These are phyloP conservation scores for Coelogynopora nodosa DNA, from an alignment of 2,888 invertebrate species.

Conservation along the genomic window DNA sequence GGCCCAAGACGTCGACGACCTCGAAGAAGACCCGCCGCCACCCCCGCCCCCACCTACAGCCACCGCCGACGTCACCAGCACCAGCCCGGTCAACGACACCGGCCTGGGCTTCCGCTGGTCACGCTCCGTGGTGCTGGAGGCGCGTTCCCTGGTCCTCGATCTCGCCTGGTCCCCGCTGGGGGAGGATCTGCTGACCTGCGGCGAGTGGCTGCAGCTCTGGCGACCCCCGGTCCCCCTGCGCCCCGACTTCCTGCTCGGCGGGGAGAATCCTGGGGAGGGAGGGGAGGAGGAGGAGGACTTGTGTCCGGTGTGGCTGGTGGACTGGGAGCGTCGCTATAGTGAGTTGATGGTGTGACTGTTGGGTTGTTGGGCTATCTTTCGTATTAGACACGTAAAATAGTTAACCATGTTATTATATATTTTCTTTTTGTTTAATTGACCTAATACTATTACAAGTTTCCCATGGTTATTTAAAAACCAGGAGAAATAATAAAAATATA, in stretches of 20 bases:
- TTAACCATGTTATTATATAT: no score
- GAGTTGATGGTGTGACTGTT: no score
- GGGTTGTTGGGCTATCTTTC: no score
- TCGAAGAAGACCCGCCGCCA: neutral
- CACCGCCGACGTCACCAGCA: no score
- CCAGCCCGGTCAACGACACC: neutral
- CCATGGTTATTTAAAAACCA: no score
- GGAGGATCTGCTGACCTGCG: constrained; percentile 75
- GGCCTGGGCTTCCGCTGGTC: constrained; percentile 26
- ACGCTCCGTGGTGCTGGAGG: neutral
- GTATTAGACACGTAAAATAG: no score
- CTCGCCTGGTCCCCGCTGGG: constrained; percentile 37
- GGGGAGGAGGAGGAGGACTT: neutral
- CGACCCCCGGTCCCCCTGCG: constrained; percentile 51
- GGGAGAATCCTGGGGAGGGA: neutral
- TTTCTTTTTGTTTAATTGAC: no score
- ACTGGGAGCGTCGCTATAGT: neutral
- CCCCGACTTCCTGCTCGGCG: neutral
- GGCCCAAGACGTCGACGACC: neutral
- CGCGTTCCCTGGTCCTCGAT: neutral
- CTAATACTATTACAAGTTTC: no score
- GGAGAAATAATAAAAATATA: no score
- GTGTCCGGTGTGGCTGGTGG: neutral
- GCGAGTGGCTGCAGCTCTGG: constrained; percentile 86
- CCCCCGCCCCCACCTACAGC: no score